Conservation (phyloP, 2,797 vertebrate genomes). For the Nyctibius grandis region DNA sequence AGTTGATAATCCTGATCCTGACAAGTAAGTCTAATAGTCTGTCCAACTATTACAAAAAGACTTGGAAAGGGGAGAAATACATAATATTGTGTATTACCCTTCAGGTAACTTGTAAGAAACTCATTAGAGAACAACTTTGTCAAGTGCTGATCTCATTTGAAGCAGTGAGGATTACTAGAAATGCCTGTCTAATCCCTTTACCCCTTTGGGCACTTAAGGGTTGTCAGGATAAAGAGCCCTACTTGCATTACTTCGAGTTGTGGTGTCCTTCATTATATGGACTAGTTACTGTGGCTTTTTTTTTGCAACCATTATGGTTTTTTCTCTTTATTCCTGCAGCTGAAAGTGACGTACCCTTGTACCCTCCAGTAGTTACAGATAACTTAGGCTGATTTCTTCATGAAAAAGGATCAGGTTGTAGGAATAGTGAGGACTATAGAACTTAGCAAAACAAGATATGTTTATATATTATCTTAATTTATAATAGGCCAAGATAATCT, state of each 20-base stretch:
- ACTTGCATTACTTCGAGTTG: background rate
- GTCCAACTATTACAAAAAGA: background rate
- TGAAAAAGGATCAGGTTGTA: background rate
- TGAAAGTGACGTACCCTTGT: background rate
- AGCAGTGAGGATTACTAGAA: background rate
- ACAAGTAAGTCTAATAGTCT: slow-evolving; percentile 81
- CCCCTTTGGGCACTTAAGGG: background rate
- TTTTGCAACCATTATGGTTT: accelerated
- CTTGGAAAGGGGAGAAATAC: background rate
- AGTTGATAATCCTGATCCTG: slow-evolving; percentile 96
- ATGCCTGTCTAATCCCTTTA: background rate
- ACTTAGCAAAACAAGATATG: background rate
- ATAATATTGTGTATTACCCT: background rate
- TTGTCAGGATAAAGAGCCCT: background rate
- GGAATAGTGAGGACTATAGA: background rate
- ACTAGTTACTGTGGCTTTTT: background rate
- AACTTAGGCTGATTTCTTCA: background rate
- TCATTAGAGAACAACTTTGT: background rate
- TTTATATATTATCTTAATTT: background rate
- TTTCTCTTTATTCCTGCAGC: background rate
- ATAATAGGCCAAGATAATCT: background rate
- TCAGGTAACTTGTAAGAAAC: background rate
- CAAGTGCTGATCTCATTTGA: background rate
- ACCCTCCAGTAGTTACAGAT: background rate
- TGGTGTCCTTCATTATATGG: background rate